Base-by-base conservation (phyloP, 2,113 vertebrate species). In the Chamaea fasciata region DNA sequence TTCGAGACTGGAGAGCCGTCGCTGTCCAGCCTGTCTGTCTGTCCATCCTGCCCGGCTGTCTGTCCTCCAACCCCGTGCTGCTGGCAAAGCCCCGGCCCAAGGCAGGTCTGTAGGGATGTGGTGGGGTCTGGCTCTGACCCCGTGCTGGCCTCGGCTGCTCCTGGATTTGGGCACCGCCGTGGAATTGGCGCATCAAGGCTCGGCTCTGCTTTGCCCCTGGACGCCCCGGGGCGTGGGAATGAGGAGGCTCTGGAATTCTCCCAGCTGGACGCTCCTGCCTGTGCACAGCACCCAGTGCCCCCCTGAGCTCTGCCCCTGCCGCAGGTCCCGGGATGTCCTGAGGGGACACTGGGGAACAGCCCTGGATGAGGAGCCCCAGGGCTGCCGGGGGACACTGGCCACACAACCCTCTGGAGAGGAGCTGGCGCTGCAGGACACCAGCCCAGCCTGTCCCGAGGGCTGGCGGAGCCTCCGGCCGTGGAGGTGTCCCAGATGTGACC, bases 71-170 rank as follows among this genome's bases (percentile, higher is more conserved):
- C 13, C 57, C 30, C 8, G 23, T 37, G 75, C 47, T 57, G 76
- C 64, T 20, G 23, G 0, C 0, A 0, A 6, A 33, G 53, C 8
- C 8, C 63, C 27, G 33, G 2, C 1, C 57, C 28, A 2, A 3
- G 53, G 75, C 33, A 19, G 42, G 44, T 86, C 17, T 23, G 47
- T 9, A 2, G 69, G 56, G 2, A 2, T 1, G 8, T 6, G 68
- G 3, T 12, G 79, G 76, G 50, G 5, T 41, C 20, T 27, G 24
- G 68, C 50, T 49, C 50, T 0, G 1, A 6, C 6, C 41, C 83
- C 2, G 3, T 0, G 3, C 28, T 20, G 85, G 28, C 84, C 69
- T 83, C 27, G 2, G 67, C 83, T 15, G 67, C 16, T 31, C 74
- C 63, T 4, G 5, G 31, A 1, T 31, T 9, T 3, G 20, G 31